phyloP scores from a whole-genome alignment of 92 coral and sea anemone genomes.

The Palythoa caribaeorum region DNA sequence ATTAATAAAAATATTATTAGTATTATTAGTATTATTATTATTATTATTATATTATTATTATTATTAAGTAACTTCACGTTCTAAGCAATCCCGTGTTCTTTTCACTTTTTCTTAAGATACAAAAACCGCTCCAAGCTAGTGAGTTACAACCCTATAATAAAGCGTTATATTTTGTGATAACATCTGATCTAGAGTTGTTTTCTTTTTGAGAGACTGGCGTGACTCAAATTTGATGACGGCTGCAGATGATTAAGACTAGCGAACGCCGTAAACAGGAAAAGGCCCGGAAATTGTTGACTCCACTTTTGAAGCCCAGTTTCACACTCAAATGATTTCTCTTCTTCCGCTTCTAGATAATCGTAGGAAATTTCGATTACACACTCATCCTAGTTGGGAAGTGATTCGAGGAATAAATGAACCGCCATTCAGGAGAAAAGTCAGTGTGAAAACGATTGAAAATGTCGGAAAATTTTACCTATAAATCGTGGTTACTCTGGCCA shows the following conservation, averaged over 20 bases:
- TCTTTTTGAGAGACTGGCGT: not conserved
- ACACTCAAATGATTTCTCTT: conserved; percentile 15
- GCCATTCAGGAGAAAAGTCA: not conserved
- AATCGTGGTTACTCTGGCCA: not conserved
- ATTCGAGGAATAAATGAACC: not conserved
- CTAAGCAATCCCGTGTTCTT: not conserved
- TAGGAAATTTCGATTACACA: not conserved
- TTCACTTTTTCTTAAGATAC: not conserved
- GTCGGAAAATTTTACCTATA: not conserved
- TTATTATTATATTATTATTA: too few relatives aligned
- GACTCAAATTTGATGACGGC: not conserved
- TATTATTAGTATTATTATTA: too few relatives aligned
- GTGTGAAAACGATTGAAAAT: not conserved
- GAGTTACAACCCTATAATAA: not conserved
- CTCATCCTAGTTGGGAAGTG: not conserved
- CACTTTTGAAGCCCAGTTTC: conserved; percentile 3
- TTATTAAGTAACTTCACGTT: too few relatives aligned
- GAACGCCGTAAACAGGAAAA: conserved; percentile 5
- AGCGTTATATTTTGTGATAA: not conserved
- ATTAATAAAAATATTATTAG: too few relatives aligned
- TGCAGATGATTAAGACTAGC: not conserved
- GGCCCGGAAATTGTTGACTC: conserved; percentile 28
- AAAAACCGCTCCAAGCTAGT: not conserved
- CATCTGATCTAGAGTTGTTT: not conserved
- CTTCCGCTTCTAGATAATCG: conserved; percentile 37